Evolutionary conservation across 2,113 vertebrate genomes (phyloP), one percentile per base, ranked within the genome.

Genomic region (Chionodraco myersi): DNA sequence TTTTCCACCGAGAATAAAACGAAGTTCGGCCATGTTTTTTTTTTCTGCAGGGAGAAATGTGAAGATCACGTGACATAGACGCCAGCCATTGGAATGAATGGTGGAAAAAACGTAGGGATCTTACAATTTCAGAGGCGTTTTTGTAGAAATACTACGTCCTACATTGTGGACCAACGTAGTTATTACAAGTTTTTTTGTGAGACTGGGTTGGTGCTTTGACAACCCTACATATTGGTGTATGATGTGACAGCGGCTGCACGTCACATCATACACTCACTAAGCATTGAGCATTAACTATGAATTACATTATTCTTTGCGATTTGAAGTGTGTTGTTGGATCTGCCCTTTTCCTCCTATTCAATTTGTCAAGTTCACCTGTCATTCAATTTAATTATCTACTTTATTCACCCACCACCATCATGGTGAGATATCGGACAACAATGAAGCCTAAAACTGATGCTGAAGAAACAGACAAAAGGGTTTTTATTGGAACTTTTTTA

Each of bases 321-420:
- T 58, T 41, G 52, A 80, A 64, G 66, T 26, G 61, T 49, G 30
- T 53, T 14, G 3, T 78, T 61, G 82, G 65, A 75, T 65, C 74
- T 65, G 4, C 72, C 83, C 57, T 30, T 51, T 66, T 83, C 80
- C 63, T 66, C 79, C 56, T 10, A 30, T 75, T 75, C 83, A 63
- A 12, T 84, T 72, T 83, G 85, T 82, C 80, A 80, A 71, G 80
- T 83, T 75, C 63, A 82, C 83, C 72, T 86, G 89, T 77, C 87
- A 73, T 75, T 91, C 85, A 86, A 70, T 15, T 11, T 62, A 65
- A 84, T 15, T 41, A 67, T 85, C 77, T 65, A 26, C 67, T 69
- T 58, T 68, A 73, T 65, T 57, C n/a, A 14, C 54, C 58, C 18
- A 66, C 21, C 21, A 15, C 62, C 83, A 83, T 21, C 53, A 15